A percentile compares a stretch with the other conserved stretches of the same genome.
These are phyloP conservation scores for Hyppa rectilinea DNA, from an alignment of 2,888 invertebrate genomes.

Conservation along the genomic window DNA sequence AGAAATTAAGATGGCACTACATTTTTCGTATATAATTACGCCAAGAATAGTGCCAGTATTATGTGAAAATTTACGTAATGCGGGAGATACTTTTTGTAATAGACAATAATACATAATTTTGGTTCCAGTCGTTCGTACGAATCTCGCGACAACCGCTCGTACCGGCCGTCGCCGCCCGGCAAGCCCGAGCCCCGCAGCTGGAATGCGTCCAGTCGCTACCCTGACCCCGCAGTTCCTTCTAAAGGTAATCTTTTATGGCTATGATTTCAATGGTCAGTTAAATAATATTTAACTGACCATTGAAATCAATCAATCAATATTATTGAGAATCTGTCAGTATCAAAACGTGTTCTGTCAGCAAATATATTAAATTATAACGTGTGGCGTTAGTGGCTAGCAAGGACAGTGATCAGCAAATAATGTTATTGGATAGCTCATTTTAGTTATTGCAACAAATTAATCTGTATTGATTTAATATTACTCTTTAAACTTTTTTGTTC, in stretches of 20 bases:
- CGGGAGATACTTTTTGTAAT: neutral
- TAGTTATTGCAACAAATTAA: neutral
- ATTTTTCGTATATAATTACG: neutral
- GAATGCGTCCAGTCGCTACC: slow-evolving; percentile 82
- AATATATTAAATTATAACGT: neutral
- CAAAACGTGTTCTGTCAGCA: neutral
- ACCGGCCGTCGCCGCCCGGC: slow-evolving; percentile 84
- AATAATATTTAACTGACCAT: neutral
- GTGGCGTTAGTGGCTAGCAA: too few relatives aligned
- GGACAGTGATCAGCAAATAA: neutral
- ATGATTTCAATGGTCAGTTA: neutral
- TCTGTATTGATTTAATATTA: too few relatives aligned
- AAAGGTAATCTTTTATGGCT: slow-evolving; percentile 75
- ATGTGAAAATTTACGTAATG: neutral
- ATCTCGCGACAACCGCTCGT: slow-evolving; percentile 81
- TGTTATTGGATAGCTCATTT: neutral
- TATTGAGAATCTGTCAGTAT: neutral
- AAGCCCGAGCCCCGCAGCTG: slow-evolving; percentile 86
- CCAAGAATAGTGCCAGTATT: neutral
- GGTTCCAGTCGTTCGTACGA: slow-evolving; percentile 82
- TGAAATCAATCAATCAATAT: too few relatives aligned
- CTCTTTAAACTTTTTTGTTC: too few relatives aligned
- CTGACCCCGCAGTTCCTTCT: slow-evolving; percentile 78
- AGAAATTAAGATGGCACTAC: neutral
- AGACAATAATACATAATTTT: neutral